These are phyloP conservation scores for Phrynosoma platyrhinos DNA, from an alignment of 2,113 vertebrate genomes.

Conservation along the genomic window DNA sequence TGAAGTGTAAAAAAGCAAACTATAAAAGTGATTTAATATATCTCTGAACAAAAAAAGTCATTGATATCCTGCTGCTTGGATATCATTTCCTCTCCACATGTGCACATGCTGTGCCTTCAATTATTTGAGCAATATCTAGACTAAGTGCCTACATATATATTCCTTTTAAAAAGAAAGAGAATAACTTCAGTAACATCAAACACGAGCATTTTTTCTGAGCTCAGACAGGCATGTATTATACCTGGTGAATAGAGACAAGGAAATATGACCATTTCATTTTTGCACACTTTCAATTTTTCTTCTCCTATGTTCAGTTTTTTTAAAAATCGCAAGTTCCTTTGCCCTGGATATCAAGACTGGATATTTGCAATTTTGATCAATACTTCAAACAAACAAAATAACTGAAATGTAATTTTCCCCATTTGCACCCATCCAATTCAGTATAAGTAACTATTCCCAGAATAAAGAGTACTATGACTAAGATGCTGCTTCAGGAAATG, in stretches of 20 bases:
- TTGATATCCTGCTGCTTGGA: not conserved
- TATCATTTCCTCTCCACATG: not conserved
- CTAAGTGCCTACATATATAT: not conserved
- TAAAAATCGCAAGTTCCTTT: too few species aligned
- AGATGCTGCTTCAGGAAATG: too few species aligned
- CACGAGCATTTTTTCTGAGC: not conserved
- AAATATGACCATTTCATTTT: not conserved
- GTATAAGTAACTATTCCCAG: too few species aligned
- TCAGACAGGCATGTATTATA: too few species aligned
- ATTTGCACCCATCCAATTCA: too few species aligned
- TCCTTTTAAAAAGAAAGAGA: not conserved
- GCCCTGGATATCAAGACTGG: too few species aligned
- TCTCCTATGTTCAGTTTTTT: too few species aligned
- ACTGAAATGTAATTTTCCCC: too few species aligned
- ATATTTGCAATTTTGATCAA: too few species aligned
- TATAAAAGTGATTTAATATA: not conserved
- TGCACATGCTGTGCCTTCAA: not conserved
- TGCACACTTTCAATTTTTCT: not conserved
- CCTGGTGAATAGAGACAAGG: not conserved
- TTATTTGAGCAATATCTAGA: not conserved
- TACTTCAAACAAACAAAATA: too few species aligned
- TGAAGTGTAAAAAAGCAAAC: not conserved
- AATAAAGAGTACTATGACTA: too few species aligned
- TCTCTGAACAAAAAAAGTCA: not conserved
- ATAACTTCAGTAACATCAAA: too few species aligned